phyloP scores from a whole-genome alignment of 2,888 invertebrate species.

The Seira sanloemensis region DNA sequence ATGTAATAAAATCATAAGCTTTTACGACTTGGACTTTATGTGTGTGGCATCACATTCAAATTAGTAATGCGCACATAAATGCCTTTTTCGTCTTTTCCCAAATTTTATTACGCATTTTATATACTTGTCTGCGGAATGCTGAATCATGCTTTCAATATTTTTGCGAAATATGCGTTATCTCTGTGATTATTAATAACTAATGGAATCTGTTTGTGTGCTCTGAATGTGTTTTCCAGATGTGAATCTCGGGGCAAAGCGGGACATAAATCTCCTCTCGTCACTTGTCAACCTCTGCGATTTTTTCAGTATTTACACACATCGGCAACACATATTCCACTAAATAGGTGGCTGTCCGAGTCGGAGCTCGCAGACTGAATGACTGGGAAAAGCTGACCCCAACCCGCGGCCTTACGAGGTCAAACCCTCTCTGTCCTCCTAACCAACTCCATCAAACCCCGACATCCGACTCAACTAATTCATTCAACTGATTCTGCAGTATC shows the following conservation, averaged over 20 bases:
- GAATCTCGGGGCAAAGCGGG: neutral
- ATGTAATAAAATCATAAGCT: no score
- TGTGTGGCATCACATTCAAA: no score
- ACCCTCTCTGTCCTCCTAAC: neutral
- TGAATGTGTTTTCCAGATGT: constrained; percentile 14
- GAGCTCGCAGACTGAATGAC: constrained; percentile 5
- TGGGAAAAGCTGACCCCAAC: neutral
- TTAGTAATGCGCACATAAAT: no score
- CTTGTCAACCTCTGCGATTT: neutral
- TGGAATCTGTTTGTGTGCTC: neutral
- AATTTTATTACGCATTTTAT: no score
- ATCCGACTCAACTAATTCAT: no score
- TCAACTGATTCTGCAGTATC: neutral
- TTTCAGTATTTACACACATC: neutral
- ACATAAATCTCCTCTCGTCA: neutral
- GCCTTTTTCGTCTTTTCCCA: no score
- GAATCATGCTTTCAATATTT: no score
- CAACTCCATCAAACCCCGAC: no score
- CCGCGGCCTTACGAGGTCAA: neutral
- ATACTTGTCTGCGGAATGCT: no score
- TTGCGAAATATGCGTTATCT: no score
- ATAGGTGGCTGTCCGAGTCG: neutral
- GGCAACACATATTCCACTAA: no score
- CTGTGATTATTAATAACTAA: neutral
- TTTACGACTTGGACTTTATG: no score